Evolutionary conservation across 2,888 invertebrate species (phyloP).

Genomic region (Lumbricus terrestris): DNA sequence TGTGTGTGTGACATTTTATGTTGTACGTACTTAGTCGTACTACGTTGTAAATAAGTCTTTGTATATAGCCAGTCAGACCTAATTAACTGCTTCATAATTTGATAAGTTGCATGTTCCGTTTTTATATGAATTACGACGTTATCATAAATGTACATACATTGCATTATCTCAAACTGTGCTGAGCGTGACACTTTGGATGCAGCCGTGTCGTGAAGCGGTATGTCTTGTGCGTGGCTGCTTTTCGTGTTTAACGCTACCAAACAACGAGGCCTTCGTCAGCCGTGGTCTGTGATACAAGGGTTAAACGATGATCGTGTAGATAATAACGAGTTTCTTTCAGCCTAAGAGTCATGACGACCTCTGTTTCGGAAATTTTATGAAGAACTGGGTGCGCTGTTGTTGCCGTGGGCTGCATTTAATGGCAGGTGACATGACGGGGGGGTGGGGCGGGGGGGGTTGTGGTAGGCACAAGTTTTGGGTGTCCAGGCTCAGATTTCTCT

Average conservation of each 20-base stretch:
- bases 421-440: neutral
- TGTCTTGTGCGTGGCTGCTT: neutral
- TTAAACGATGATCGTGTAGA: neutral
- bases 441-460: no score
- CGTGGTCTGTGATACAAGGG: neutral
- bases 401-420: neutral
- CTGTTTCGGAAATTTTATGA: neutral
- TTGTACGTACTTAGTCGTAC: neutral
- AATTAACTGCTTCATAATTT: slow-evolving; percentile 3
- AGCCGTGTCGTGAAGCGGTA: neutral
- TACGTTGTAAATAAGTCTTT: neutral
- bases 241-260: neutral
- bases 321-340: neutral
- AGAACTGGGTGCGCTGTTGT: neutral
- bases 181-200: neutral
- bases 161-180: neutral
- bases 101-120: neutral
- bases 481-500: neutral
- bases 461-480: neutral
- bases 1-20: neutral
- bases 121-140: neutral
- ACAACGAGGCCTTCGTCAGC: neutral
- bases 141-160: slow-evolving; percentile 3
- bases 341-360: neutral
- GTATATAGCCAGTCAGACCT: neutral